phyloP scores from a whole-genome alignment of 2,797 vertebrate genomes.

The Muraenolepis orangiensis region DNA sequence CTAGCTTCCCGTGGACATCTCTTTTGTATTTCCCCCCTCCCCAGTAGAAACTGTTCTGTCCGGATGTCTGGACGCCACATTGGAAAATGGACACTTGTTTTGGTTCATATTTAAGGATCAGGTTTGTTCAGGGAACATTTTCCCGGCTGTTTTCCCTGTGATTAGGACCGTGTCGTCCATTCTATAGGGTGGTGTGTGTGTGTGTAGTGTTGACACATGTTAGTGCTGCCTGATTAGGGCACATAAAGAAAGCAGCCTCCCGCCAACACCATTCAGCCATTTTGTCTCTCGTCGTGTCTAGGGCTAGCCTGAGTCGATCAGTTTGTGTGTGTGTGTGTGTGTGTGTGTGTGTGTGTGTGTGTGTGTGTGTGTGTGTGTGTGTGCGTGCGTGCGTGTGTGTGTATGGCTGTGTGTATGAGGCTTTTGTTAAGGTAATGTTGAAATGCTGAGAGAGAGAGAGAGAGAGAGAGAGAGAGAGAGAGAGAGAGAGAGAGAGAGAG shows the following conservation, averaged over 20 bases:
- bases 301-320: slow-evolving; percentile 16
- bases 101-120: slow-evolving; percentile 39
- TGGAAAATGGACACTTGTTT: slow-evolving; percentile 25
- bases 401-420: slow-evolving; percentile 23
- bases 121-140: slow-evolving; percentile 30
- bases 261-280: slow-evolving; percentile 72
- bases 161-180: slow-evolving; percentile 56
- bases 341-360: slow-evolving; percentile 18
- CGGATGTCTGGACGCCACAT: not conserved
- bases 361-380: slow-evolving; percentile 18
- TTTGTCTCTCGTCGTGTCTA: slow-evolving; percentile 69
- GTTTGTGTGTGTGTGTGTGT: not conserved
- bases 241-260: slow-evolving; percentile 62
- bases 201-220: slow-evolving; percentile 71
- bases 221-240: slow-evolving; percentile 71
- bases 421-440: slow-evolving; percentile 72
- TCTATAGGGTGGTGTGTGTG: slow-evolving; percentile 37
- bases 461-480: slow-evolving; percentile 33
- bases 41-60: not conserved
- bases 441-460: slow-evolving; percentile 3
- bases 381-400: slow-evolving; percentile 13
- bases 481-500: slow-evolving; percentile 34
- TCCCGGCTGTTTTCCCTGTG: slow-evolving; percentile 61
- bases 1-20: not conserved
- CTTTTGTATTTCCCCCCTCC: not conserved